Percentiles rank a stretch among this genome's conserved stretches.
Conservation (phyloP, 2,113 vertebrate genomes). For the Emydura subglobosa region DNA sequence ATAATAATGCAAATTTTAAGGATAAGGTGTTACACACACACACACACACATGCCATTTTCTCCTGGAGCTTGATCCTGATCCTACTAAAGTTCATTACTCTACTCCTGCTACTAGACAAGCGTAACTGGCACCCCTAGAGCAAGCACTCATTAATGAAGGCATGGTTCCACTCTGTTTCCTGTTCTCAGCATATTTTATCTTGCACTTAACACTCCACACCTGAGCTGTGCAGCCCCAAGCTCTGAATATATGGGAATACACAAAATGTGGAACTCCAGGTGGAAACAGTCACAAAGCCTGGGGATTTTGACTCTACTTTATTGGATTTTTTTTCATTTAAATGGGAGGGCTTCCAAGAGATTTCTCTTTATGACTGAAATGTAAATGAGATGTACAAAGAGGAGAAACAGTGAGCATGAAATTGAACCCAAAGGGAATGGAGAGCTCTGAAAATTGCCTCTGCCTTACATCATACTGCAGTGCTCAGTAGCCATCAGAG, state of each 20-base stretch:
- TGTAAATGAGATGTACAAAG: background rate
- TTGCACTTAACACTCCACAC: background rate
- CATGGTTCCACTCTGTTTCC: background rate
- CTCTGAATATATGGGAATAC: background rate
- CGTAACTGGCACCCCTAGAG: background rate
- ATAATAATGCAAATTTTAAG: background rate
- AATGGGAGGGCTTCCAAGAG: background rate
- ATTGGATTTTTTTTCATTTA: background rate
- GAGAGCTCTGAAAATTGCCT: background rate
- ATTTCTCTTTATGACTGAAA: background rate
- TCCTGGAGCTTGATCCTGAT: background rate
- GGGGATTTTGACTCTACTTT: background rate
- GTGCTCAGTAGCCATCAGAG: background rate
- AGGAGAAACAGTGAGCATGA: background rate
- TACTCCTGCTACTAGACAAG: background rate
- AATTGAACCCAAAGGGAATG: background rate
- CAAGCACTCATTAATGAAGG: background rate
- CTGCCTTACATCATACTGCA: background rate
- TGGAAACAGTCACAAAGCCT: background rate
- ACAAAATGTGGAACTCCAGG: background rate
- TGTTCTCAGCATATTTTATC: background rate
- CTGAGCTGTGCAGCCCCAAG: background rate
- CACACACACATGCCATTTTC: background rate
- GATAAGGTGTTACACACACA: background rate
- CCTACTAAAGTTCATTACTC: background rate